Percentiles rank a stretch among this genome's conserved stretches.
These are phyloP conservation scores for Diarsia brunnea DNA, from an alignment of 2,888 invertebrate species.

Conservation along the genomic window DNA sequence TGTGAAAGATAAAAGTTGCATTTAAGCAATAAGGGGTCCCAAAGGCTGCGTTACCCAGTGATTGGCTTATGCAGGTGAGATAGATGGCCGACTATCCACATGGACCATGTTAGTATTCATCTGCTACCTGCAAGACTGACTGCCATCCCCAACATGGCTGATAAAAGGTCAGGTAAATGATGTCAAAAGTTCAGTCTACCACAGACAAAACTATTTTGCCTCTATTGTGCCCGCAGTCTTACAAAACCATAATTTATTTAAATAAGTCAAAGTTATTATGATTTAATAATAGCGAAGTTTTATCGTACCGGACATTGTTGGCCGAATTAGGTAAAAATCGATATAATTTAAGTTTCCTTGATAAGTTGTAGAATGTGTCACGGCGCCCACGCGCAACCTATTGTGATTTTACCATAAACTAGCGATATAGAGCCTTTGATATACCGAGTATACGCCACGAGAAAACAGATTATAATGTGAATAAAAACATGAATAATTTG, in stretches of 20 bases:
- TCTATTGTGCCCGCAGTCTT: background rate
- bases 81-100: background rate
- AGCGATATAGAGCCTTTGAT: slow-evolving; percentile 41
- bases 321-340: slow-evolving; percentile 68
- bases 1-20: background rate
- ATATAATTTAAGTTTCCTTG: slow-evolving; percentile 69
- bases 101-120: background rate
- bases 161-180: background rate
- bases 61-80: background rate
- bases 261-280: slow-evolving; percentile 43
- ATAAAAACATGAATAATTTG: background rate
- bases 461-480: background rate
- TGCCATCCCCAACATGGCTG: background rate
- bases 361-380: slow-evolving; percentile 72
- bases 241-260: slow-evolving; percentile 29
- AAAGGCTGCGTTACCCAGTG: background rate
- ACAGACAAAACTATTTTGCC: background rate
- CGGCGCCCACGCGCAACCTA: slow-evolving; percentile 72
- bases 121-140: background rate
- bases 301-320: slow-evolving; percentile 59
- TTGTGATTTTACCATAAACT: slow-evolving; percentile 66
- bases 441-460: slow-evolving; percentile 54
- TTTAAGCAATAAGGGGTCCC: background rate
- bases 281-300: slow-evolving; percentile 49
- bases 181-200: too few species aligned